Evolutionary conservation across 2,888 invertebrate genomes (phyloP).

Genomic region (Scelioninae gen. 1): DNA sequence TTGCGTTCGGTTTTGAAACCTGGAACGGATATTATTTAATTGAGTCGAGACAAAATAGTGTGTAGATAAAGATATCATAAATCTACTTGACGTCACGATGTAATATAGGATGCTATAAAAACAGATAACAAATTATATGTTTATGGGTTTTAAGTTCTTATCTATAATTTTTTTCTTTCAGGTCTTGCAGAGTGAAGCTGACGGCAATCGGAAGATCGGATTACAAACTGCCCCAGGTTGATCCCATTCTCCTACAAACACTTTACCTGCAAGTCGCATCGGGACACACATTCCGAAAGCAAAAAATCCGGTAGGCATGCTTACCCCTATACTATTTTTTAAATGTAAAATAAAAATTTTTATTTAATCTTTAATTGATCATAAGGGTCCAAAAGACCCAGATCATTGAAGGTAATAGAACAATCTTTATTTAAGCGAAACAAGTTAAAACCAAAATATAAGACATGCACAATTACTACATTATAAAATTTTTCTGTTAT

Average conservation of each 20-base stretch:
- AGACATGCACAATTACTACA: too few relatives aligned
- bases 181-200: conserved; percentile 80
- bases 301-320: conserved; percentile 79
- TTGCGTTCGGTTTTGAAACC: conserved; percentile 22
- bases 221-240: conserved; percentile 81
- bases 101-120: neutral
- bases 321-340: too few relatives aligned
- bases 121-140: too few relatives aligned
- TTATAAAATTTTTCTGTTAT: too few relatives aligned
- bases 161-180: conserved; percentile 45
- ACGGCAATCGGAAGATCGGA: conserved; percentile 82
- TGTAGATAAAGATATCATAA: conserved; percentile 4
- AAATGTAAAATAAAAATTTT: too few relatives aligned
- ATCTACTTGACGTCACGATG: neutral
- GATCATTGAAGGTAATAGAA: too few relatives aligned
- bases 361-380: too few relatives aligned
- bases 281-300: conserved; percentile 72
- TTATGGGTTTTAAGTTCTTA: neutral
- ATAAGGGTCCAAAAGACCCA: too few relatives aligned
- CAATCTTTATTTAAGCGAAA: too few relatives aligned
- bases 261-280: conserved; percentile 58
- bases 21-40: conserved; percentile 22
- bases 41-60: neutral
- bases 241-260: conserved; percentile 77
- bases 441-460: too few relatives aligned